These are phyloP conservation scores for Mandrillus leucophaeus DNA, from an alignment of 2,113 vertebrate species.

Conservation along the genomic window DNA sequence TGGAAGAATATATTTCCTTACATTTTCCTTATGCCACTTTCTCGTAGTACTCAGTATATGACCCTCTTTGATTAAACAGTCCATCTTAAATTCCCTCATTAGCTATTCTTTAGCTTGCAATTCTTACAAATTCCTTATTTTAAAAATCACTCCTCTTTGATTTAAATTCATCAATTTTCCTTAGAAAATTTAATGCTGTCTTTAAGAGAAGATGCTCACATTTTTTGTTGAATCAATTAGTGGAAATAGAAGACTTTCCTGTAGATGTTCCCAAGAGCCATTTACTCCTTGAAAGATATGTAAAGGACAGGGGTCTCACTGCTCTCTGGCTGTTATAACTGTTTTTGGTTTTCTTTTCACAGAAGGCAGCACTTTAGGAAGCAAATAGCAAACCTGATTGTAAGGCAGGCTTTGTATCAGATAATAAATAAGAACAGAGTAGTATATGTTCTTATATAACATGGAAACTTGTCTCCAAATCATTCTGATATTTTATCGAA, in stretches of 20 bases:
- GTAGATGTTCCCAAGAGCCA: neutral
- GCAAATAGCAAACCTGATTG: neutral
- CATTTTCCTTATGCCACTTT: neutral
- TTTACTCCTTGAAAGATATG: neutral
- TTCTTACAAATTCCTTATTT: neutral
- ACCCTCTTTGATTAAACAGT: neutral
- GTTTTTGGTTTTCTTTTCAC: neutral
- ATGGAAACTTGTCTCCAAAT: constrained; percentile 11
- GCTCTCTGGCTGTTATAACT: neutral
- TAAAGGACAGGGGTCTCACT: neutral
- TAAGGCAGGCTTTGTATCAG: neutral
- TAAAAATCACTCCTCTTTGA: neutral
- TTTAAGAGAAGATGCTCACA: neutral
- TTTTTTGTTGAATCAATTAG: neutral
- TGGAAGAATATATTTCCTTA: neutral
- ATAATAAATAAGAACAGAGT: neutral
- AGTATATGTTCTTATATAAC: neutral
- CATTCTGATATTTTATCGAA: neutral
- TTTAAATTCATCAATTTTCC: neutral
- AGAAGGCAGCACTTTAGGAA: neutral
- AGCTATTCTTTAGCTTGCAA: neutral
- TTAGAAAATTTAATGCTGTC: neutral
- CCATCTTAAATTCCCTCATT: neutral
- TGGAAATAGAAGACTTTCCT: neutral
- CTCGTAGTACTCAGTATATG: neutral